Conservation (phyloP, 2,888 invertebrate genomes). For the Spicauda simplicius region DNA sequence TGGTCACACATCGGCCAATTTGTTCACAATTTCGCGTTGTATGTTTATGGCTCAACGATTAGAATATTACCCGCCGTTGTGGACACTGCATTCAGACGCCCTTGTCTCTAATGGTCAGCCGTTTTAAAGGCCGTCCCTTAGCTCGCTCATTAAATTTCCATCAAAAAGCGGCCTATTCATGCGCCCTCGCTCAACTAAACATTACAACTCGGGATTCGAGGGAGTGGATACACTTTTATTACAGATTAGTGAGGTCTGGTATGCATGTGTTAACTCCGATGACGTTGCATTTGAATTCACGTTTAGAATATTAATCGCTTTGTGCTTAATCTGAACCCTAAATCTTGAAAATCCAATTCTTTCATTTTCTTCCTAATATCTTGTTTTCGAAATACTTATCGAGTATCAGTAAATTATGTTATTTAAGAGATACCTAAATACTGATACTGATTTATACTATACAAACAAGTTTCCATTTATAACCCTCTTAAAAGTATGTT, state of each 20-base stretch:
- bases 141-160: slow-evolving; percentile 76
- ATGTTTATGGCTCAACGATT: slow-evolving; percentile 27
- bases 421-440: no score
- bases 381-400: no score
- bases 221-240: slow-evolving; percentile 34
- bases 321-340: no score
- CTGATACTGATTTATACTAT: no score
- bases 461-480: no score
- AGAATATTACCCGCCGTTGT: slow-evolving; percentile 35
- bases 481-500: no score
- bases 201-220: slow-evolving; percentile 41
- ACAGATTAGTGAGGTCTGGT: slow-evolving; percentile 13
- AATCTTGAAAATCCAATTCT: no score
- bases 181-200: slow-evolving; percentile 58
- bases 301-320: background rate
- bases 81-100: slow-evolving; percentile 67
- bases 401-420: no score
- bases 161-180: slow-evolving; percentile 67
- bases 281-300: background rate
- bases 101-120: slow-evolving; percentile 77
- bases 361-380: no score
- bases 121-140: slow-evolving; percentile 59
- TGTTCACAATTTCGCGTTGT: slow-evolving; percentile 4
- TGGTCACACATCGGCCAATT: background rate
- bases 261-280: slow-evolving; percentile 4